A percentile compares a stretch with the other conserved stretches of the same genome.
Conservation (phyloP, 2,888 invertebrate genomes). For the Oxycera nigricornis region DNA sequence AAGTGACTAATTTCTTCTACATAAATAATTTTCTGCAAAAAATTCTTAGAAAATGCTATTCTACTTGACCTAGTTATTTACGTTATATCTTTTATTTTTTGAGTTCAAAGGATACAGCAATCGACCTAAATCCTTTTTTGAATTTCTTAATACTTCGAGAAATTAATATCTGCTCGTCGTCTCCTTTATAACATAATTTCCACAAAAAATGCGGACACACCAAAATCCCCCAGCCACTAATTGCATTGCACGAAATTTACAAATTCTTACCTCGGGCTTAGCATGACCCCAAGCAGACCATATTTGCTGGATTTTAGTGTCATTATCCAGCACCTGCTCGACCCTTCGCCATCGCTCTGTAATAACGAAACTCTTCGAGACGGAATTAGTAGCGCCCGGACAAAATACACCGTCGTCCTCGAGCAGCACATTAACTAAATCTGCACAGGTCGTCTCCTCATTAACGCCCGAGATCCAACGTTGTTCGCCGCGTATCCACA, state of each 20-base stretch:
- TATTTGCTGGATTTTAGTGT: slow-evolving; percentile 74
- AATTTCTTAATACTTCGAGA: too few relatives aligned
- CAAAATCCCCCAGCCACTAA: slow-evolving; percentile 15
- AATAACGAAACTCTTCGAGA: slow-evolving; percentile 66
- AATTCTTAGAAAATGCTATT: too few relatives aligned
- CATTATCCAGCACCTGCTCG: slow-evolving; percentile 73
- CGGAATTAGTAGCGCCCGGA: slow-evolving; percentile 52
- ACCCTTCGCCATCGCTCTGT: slow-evolving; percentile 77
- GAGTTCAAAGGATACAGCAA: too few relatives aligned
- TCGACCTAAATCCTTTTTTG: too few relatives aligned
- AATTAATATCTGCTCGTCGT: too few relatives aligned
- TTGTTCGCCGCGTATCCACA: slow-evolving; percentile 78
- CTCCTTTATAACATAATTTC: too few relatives aligned
- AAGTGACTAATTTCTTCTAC: too few relatives aligned
- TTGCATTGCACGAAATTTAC: slow-evolving; percentile 8
- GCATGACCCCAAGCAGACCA: slow-evolving; percentile 79
- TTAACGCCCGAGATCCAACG: slow-evolving; percentile 83
- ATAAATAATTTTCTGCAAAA: too few relatives aligned
- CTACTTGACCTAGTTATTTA: too few relatives aligned
- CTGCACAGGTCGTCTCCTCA: slow-evolving; percentile 78
- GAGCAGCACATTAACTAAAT: slow-evolving; percentile 77
- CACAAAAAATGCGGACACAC: neutral
- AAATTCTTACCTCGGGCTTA: slow-evolving; percentile 64
- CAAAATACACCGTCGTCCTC: slow-evolving; percentile 61
- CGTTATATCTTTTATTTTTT: too few relatives aligned